These are phyloP conservation scores for Hippocampus comes DNA, from an alignment of 2,113 vertebrate species.

Conservation along the genomic window DNA sequence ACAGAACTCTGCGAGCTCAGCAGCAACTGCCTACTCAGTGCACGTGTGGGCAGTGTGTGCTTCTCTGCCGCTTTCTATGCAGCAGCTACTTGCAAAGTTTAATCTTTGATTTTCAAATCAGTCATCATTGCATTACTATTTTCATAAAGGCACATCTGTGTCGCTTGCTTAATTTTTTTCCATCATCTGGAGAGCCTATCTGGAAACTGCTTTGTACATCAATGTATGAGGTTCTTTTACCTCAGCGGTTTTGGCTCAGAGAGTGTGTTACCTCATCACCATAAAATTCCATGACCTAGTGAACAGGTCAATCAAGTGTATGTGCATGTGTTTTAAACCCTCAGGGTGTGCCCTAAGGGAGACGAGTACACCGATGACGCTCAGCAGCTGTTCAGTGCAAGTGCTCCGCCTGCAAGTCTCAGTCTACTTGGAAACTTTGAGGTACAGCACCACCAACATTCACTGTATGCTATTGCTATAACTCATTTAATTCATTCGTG, in stretches of 20 bases:
- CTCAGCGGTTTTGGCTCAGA: neutral
- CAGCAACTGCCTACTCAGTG: constrained; percentile 43
- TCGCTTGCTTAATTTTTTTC: neutral
- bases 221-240: neutral
- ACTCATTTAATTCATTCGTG: neutral
- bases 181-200: neutral
- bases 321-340: constrained; percentile 29
- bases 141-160: neutral
- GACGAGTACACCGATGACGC: constrained; percentile 77
- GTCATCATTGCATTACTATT: neutral
- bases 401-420: constrained; percentile 91
- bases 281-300: neutral
- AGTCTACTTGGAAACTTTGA: constrained; percentile 99
- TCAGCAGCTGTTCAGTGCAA: constrained; percentile 88
- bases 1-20: constrained; percentile 25
- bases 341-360: constrained; percentile 79
- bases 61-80: constrained; percentile 25
- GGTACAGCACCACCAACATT: constrained; percentile 69
- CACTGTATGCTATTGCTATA: neutral
- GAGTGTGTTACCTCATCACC: constrained; percentile 6
- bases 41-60: constrained; percentile 40
- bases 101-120: constrained; percentile 8
- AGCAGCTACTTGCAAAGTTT: constrained; percentile 33
- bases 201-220: neutral
- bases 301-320: constrained; percentile 28